Evolutionary conservation across 2,888 invertebrate species (phyloP), one percentile per base, ranked within the genome.

Genomic region (Drosophila robusta): DNA sequence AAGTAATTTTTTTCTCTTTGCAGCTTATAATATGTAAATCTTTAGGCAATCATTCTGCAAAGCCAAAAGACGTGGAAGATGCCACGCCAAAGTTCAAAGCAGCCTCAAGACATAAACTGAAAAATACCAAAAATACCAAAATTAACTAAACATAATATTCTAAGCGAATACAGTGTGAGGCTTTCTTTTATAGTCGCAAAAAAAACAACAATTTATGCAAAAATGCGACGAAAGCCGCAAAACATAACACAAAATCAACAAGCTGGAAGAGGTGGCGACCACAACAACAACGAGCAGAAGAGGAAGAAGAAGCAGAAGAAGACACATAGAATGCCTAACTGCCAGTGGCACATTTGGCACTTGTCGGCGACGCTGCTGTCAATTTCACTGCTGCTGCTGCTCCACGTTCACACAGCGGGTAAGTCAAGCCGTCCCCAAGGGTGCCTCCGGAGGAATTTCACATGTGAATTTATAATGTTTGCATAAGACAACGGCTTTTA

Each of bases 181-280:
- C 63, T 68, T 71, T 71, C 50, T 60, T 60, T 44, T 29, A 41
- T 39, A 44, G 58, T 22, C 16, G 58, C 39, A 45, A 41, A 41
- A 42, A 34, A 39, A 55, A 18, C 18, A 71, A 70, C 47, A 61
- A 69, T 85, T 74, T 85, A 83, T 80, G 83, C 83, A 77, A 80
- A 80, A 75, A 85, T 86, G 85, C 84, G 79, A 80, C 86, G 84
- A 86, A 85, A 82, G 84, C 70, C 86, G 52, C 80, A 84, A 56
- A 80, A 72, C 42, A 49, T 72, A 70, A 75, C 58, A 73, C 58
- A 84, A 70, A 66, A 50, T 46, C 63, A 65, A 57, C 64, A 45
- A 63, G 51, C 49, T 11, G 70, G 54, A 36, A 80, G 68, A 71
- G 64, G 55, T 60, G 63, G 38, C 67, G 18, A 18, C 18, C 18